phyloP scores from a whole-genome alignment of 2,888 invertebrate genomes.

The Harmothoe impar region DNA sequence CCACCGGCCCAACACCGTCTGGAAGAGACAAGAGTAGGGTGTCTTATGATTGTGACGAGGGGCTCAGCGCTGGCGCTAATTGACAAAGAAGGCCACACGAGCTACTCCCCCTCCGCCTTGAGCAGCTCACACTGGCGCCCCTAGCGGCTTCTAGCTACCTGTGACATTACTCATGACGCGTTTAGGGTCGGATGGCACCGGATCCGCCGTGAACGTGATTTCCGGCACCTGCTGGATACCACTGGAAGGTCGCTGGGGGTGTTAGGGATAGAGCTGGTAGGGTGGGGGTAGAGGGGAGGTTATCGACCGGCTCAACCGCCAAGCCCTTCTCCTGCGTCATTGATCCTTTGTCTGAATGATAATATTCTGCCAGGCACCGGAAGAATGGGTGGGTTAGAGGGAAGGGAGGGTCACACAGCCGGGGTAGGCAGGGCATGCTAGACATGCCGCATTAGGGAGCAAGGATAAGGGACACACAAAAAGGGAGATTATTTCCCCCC shows the following conservation, averaged over 20 bases:
- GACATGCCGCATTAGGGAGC: no score
- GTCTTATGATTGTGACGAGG: no score
- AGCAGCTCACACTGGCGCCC: no score
- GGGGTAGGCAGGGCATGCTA: no score
- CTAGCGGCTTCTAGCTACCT: not conserved
- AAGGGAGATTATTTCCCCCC: no score
- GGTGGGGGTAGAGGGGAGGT: not conserved
- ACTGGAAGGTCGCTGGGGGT: not conserved
- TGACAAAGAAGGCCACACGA: no score
- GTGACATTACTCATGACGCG: not conserved
- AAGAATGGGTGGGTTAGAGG: not conserved
- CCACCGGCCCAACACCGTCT: not conserved
- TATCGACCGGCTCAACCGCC: not conserved
- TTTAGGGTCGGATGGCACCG: not conserved
- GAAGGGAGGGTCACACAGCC: not conserved
- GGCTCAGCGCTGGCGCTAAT: no score
- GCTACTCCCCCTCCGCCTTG: no score
- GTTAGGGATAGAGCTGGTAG: not conserved
- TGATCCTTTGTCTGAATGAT: slow-evolving; percentile 31
- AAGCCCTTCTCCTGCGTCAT: not conserved
- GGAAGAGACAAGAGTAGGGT: not conserved
- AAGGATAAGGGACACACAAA: no score
- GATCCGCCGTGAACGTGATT: slow-evolving; percentile 10
- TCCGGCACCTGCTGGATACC: not conserved
- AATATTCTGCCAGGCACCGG: not conserved